Evolutionary conservation across 2,888 invertebrate species (phyloP), one percentile per base, ranked within the genome.

Genomic region (Zeuzera pyrina): DNA sequence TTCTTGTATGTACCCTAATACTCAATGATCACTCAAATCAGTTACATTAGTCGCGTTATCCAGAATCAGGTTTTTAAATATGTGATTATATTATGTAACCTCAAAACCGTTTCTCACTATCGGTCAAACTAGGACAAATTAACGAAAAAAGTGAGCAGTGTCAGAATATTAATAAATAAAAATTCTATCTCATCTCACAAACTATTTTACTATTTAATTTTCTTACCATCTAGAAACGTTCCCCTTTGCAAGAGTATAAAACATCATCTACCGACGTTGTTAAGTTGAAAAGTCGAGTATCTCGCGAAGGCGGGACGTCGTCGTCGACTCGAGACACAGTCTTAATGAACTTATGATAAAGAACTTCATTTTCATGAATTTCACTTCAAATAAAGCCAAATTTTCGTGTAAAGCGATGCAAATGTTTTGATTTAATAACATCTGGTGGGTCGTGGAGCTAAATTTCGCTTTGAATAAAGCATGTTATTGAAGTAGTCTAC

Each of bases 321-420:
- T 3, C 15, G n/a, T 12, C 8, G 50, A 44, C 51, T 42, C 45
- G 45, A 43, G 50, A 48, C 57, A 42, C 42, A 45, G 45, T 42
- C 45, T 53, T 69, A 66, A 71, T 64, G 60, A 72, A 70, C 55
- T 69, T 66, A 59, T 56, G 52, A 59, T 60, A 58, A 65, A 70
- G 54, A 60, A 66, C 53, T 67, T 64, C 41, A 58, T 63, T 66
- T 65, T 57, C 52, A 42, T 52, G 52, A 63, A 55, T 57, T 62
- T 59, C 41, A 45, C 45, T 54, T 44, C 33, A 53, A 59, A 60
- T 59, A 59, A 55, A 52, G 52, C 50, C 38, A 39, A 52, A 47
- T 56, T 54, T 59, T 46, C 43, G 29, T 36, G 51, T 43, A 52
- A 34, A 30, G 33, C 41, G 33, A 38, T 41, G 42, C 33, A 43